Base-by-base conservation (phyloP, 2,797 vertebrate species). In the Sebastes nivosus region DNA sequence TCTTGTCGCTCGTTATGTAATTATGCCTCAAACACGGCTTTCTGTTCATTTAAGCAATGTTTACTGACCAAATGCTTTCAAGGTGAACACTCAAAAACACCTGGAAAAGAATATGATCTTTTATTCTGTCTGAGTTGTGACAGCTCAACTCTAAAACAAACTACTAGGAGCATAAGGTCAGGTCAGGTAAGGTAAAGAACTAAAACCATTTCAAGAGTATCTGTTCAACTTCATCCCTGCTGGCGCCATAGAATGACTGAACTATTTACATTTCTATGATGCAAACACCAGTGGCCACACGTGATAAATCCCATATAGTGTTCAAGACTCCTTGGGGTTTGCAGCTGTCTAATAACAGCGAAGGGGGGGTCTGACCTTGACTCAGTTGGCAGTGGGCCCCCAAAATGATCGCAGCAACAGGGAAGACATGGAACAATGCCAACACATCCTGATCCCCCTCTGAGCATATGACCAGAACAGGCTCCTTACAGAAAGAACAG, bases 341-440 rank as follows among this genome's bases (percentile, higher is more conserved):
- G 59, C 57, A 72, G 74, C 42, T 55, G 52, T 54, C 34, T 57
- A 46, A 69, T 46, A 73, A 77, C 59, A 78, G 18, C 1, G 0
- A 55, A 29, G 12, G 46, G 18, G 38, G 11, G 12, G 13, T 67
- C 20, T 83, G 67, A 81, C 78, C 71, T 88, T 83, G 68, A 63
- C 60, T 80, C 61, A 81, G 27, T 75, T 81, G 70, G 77, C 69
- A 68, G n/a, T 20, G 50, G 63, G 68, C 38, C 77, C 60, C 63
- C 32, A 70, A 88, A 77, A 55, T 55, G 68, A 69, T 76, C 73
- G 46, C 68, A 86, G 54, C 67, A 61, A 66, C 13, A 60, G 25
- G 4, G 42, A 67, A 32, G 46, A 81, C 24, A 13, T 80, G 80
- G 61, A 71, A 38, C 22, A 54, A 64, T 16, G 77, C 77, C 85